Base-by-base conservation (phyloP, 2,888 invertebrate species). In the Oxyteleia sp. region DNA sequence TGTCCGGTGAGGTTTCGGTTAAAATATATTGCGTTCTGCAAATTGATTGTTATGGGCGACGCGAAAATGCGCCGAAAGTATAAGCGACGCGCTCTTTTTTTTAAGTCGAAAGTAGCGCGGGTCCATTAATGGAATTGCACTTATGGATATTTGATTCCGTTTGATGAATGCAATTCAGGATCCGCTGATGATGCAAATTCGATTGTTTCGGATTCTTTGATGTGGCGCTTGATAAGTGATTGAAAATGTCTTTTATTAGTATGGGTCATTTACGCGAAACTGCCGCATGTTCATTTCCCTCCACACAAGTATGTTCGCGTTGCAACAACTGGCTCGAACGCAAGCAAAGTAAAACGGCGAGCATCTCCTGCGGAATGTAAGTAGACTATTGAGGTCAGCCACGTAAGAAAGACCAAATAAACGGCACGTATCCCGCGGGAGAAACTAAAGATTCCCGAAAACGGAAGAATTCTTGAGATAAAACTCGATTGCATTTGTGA, bases 331-430 rank as follows among this genome's bases (percentile, higher is more conserved):
- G 53, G 53, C 81, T 45, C 53, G 59, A 59, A 68, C 69, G 55
- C 68, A 74, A 74, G 38, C 63, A 74, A 81, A 81, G 81, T 74
- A 74, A 74, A 74, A 74, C 74, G 74, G 81, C 68, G 61, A 68
- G 47, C 74, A 69, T 81, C 81, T 74, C 61, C 69, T 55, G 55
- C 47, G 59, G 63, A 74, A 74, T 74, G 59, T 55, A 59, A 81
- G 81, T 63, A 59, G 74, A 63, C 81, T 74, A 81, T 81, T 69
- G 74, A 81, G 81, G 81, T 81, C 81, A 74, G 80, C 74, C 51
- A 74, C 74, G 64, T 68, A 68, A 81, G 80, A 66, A 81, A 74
- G 80, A 68, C 72, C 68, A 74, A 81, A n/a, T n/a, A n/a, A n/a
- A n/a, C n/a, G n/a, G n/a, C n/a, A n/a, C n/a, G n/a, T n/a, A n/a